Evolutionary conservation across 2,797 vertebrate species (phyloP).

Genomic region (Ciconia nigra): DNA sequence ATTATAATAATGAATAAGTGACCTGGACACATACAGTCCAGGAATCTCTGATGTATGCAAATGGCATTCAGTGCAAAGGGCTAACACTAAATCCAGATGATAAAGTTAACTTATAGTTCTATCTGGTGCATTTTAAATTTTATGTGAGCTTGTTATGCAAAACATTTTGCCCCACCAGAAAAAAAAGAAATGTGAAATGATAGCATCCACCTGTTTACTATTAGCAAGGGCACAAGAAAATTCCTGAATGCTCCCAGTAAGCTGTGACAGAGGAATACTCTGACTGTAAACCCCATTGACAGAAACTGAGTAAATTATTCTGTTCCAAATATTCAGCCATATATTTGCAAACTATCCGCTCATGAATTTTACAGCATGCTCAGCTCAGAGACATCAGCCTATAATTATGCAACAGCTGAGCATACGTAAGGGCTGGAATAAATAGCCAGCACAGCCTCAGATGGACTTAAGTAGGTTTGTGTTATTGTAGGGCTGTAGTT

Average conservation of each 20-base stretch:
- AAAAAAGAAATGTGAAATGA: not conserved
- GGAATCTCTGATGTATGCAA: slow-evolving; percentile 54
- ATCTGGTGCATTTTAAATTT: slow-evolving; percentile 7
- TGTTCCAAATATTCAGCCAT: not conserved
- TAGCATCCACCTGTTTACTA: not conserved
- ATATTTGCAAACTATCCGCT: slow-evolving; percentile 1
- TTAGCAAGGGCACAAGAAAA: slow-evolving; percentile 8
- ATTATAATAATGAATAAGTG: slow-evolving; percentile 54
- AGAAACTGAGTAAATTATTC: not conserved
- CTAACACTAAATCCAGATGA: not conserved
- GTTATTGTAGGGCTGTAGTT: not conserved
- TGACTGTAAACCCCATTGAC: not conserved
- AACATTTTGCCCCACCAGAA: not conserved
- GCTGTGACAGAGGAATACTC: not conserved
- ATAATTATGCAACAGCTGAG: not conserved
- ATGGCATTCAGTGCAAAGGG: not conserved
- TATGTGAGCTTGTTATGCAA: not conserved
- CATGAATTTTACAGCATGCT: not conserved
- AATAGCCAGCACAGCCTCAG: not conserved
- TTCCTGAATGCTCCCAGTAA: not conserved
- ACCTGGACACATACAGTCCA: not conserved
- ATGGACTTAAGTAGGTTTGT: not conserved
- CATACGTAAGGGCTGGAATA: not conserved
- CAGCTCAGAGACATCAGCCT: not conserved
- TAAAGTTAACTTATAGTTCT: slow-evolving; percentile 33